A percentile compares a stretch with the other conserved stretches of the same genome.
Evolutionary conservation across 1,140 invertebrate genomes (phyloP).

Genomic region (Drosophila pachea): DNA sequence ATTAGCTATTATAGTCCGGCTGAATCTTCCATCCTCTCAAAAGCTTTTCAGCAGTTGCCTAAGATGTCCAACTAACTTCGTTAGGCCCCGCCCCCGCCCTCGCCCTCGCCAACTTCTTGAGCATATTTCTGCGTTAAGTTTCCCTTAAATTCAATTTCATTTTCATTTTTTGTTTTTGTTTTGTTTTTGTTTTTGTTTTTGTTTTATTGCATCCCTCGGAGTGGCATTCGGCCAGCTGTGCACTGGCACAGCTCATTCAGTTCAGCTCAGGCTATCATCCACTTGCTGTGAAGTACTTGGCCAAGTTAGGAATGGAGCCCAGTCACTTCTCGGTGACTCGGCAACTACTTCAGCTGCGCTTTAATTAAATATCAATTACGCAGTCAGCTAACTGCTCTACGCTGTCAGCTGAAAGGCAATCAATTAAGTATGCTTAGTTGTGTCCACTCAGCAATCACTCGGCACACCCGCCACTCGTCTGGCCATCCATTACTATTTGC

Average conservation of each 20-base stretch:
- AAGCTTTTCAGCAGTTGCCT: neutral
- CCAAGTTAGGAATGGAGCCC: constrained; percentile 17
- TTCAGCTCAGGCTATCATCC: neutral
- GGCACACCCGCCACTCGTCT: constrained; percentile 1
- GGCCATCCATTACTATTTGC: neutral
- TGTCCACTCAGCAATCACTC: constrained; percentile 22
- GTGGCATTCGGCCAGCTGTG: constrained; percentile 6
- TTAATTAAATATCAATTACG: constrained; percentile 76
- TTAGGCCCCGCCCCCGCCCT: too few species aligned
- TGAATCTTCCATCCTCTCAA: too few species aligned
- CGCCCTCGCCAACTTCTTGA: too few species aligned
- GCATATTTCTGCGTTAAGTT: neutral
- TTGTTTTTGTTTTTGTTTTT: neutral
- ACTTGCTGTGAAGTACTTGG: constrained; percentile 22
- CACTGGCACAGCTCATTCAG: constrained; percentile 12
- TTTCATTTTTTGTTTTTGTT: neutral
- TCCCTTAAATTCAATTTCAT: neutral
- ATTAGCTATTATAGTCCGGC: too few species aligned
- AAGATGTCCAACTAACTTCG: neutral
- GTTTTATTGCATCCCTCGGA: neutral
- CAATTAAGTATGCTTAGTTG: constrained; percentile 66
- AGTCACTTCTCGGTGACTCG: constrained; percentile 35
- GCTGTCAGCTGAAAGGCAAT: constrained; percentile 63
- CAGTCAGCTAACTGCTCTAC: constrained; percentile 29
- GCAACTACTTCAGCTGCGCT: constrained; percentile 64